Evolutionary conservation across 2,113 vertebrate species (phyloP).

Genomic region (Leucosticte australis): DNA sequence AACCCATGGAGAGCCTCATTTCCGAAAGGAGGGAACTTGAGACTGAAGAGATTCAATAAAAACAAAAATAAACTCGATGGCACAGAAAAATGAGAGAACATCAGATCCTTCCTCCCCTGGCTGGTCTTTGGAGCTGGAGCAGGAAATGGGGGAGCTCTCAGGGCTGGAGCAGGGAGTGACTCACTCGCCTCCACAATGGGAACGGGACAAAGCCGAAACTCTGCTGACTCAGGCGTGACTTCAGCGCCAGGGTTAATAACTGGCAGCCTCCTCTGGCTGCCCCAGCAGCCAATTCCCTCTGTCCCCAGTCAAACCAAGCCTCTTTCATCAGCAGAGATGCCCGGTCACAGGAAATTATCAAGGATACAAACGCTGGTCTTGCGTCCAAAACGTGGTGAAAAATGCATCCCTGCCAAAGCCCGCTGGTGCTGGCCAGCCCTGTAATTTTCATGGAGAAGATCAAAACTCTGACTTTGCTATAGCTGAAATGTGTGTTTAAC

Average conservation of each 20-base stretch:
- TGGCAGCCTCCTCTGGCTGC: background rate
- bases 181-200: conserved; percentile 40
- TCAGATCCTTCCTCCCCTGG: background rate
- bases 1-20: conserved; percentile 22
- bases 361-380: background rate
- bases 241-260: background rate
- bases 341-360: background rate
- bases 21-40: background rate
- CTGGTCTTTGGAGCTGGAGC: background rate
- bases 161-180: background rate
- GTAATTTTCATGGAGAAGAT: background rate
- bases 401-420: background rate
- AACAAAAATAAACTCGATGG: conserved; percentile 21
- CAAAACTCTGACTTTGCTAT: background rate
- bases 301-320: background rate
- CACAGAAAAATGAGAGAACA: background rate
- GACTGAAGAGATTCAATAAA: background rate
- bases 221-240: conserved; percentile 62
- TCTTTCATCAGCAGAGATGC: background rate
- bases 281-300: background rate
- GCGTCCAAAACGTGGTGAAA: background rate
- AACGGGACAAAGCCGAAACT: conserved; percentile 63
- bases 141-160: background rate
- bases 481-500: background rate
- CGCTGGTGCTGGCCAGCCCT: background rate